Conservation (phyloP, 2,888 invertebrate species). For the Molanna angustata region DNA sequence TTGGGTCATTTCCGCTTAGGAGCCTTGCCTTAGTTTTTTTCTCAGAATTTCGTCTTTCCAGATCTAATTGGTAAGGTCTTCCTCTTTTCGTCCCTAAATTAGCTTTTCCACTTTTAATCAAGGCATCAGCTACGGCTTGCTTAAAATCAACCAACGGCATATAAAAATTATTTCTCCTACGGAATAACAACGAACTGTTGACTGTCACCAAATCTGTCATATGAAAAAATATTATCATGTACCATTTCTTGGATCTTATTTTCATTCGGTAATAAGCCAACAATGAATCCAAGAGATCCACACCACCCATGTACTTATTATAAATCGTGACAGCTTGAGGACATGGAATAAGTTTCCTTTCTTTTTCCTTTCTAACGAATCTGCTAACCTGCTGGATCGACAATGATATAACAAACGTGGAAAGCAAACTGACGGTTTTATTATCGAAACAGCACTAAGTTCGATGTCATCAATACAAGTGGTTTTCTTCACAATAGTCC, state of each 20-base stretch:
- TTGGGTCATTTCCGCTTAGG: constrained; percentile 3
- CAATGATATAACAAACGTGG: constrained; percentile 30
- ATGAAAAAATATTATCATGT: constrained; percentile 32
- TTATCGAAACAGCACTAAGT: constrained; percentile 31
- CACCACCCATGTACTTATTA: constrained; percentile 34
- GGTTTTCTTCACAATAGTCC: constrained; percentile 5
- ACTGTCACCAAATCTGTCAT: constrained; percentile 26
- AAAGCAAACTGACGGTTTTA: constrained; percentile 31
- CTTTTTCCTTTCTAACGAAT: constrained; percentile 29
- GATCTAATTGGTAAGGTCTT: constrained; percentile 1
- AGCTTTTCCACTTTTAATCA: background rate
- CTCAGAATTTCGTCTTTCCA: background rate
- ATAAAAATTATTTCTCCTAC: constrained; percentile 8
- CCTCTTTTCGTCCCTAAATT: constrained; percentile 1
- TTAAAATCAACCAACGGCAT: constrained; percentile 7
- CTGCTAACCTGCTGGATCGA: constrained; percentile 27
- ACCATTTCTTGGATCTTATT: constrained; percentile 32
- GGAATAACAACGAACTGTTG: constrained; percentile 26
- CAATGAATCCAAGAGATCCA: constrained; percentile 28
- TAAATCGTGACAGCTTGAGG: constrained; percentile 31
- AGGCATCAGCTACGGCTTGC: constrained; percentile 4
- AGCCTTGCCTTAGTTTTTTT: constrained; percentile 4
- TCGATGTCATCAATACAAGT: constrained; percentile 8
- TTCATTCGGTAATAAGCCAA: constrained; percentile 5
- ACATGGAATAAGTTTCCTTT: constrained; percentile 25